phyloP scores from a whole-genome alignment of 2,113 vertebrate genomes.

The Gobiocypris rarus region DNA sequence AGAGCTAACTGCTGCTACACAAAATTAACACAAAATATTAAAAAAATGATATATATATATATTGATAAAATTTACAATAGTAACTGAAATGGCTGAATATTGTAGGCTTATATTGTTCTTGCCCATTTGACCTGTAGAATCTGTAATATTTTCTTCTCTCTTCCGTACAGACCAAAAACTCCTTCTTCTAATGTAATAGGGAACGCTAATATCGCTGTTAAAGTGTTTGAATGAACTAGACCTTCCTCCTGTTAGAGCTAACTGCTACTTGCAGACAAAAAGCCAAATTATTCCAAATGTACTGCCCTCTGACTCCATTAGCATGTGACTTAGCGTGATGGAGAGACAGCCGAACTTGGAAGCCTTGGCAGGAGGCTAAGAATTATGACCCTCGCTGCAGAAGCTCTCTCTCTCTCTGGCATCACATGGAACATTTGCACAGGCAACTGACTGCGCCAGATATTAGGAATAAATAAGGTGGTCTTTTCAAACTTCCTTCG shows the following conservation, averaged over 20 bases:
- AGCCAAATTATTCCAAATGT: slow-evolving; percentile 48
- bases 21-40: too few species aligned
- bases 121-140: not conserved
- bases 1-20: too few species aligned
- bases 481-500: not conserved
- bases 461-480: slow-evolving; percentile 3
- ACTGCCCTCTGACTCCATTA: slow-evolving; percentile 52
- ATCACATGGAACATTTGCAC: slow-evolving; percentile 38
- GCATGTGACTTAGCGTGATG: slow-evolving; percentile 38
- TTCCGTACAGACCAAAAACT: not conserved
- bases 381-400: not conserved
- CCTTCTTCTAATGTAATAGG: slow-evolving; percentile 22
- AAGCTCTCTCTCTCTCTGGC: slow-evolving; percentile 9
- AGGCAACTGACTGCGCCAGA: slow-evolving; percentile 40
- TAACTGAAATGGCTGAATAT: not conserved
- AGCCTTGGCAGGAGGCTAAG: slow-evolving; percentile 30
- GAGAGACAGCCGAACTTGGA: slow-evolving; percentile 43
- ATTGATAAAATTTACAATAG: too few species aligned
- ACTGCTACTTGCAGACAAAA: slow-evolving; percentile 45
- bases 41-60: too few species aligned
- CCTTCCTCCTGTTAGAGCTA: slow-evolving; percentile 44
- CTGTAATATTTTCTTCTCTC: not conserved
- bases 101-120: not conserved
- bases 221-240: slow-evolving; percentile 26
- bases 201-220: slow-evolving; percentile 48